Evolutionary conservation across 2,113 vertebrate species (phyloP), one percentile per base, ranked within the genome.

Genomic region (Seriola rivoliana): DNA sequence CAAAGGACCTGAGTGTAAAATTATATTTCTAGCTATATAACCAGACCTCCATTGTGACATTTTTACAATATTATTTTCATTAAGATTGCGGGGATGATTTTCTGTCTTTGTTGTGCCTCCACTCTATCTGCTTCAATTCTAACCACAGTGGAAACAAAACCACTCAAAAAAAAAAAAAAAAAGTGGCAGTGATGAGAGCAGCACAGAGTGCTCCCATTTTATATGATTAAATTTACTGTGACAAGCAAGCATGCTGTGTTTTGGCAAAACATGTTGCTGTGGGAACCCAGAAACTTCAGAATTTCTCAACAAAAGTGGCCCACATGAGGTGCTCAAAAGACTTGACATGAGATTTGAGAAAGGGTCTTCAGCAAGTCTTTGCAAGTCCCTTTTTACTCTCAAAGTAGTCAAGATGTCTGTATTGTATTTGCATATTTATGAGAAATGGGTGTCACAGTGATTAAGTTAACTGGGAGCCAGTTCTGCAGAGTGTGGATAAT

Each of bases 341-440:
- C 55, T 52, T 40, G 46, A 83, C 75, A 63, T 25, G 12, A 60
- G 69, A 70, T 86, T 69, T 64, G 16, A 81, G 63, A 62, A 67
- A 21, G 34, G 34, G 52, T 85, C 48, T 80, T 50, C 29, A 4
- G 71, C 62, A 87, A 52, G 71, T 60, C 50, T 82, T 71, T 40
- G 75, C 84, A 82, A 85, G 66, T 81, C 71, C 36, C 42, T 29
- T 46, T 68, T 84, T 75, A 46, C 21, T 58, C 54, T 78, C 10
- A 5, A 71, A 84, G 44, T 77, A 48, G 85, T 73, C 64, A 69
- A 79, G 52, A 91, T 77, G 82, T 78, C 69, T 75, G 66, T 70
- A 75, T 77, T 78, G 44, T 85, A 91, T 94, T 95, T 93, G 90
- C 93, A 95, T 94, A 93, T 92, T 94, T 88, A 92, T 93, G 92